phyloP scores from a whole-genome alignment of 2,888 invertebrate genomes.

The Conus canariensis region DNA sequence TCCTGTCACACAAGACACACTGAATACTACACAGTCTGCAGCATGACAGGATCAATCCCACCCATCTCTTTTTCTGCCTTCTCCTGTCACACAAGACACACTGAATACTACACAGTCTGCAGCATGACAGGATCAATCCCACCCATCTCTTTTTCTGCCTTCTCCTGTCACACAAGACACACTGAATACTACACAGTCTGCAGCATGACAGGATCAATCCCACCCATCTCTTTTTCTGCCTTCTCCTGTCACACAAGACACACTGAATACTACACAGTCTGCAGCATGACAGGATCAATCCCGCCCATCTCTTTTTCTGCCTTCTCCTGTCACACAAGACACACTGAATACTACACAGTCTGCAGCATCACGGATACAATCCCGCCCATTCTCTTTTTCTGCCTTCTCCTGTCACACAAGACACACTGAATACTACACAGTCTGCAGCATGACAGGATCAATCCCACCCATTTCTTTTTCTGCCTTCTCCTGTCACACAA shows the following conservation, averaged over 20 bases:
- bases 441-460: slow-evolving; percentile 74
- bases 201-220: slow-evolving; percentile 74
- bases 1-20: background rate
- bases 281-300: slow-evolving; percentile 75
- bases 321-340: slow-evolving; percentile 11
- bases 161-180: background rate
- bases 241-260: slow-evolving; percentile 13
- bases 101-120: slow-evolving; percentile 58
- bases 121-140: slow-evolving; percentile 74
- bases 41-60: slow-evolving; percentile 73
- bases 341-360: slow-evolving; percentile 19
- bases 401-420: slow-evolving; percentile 25
- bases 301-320: slow-evolving; percentile 25
- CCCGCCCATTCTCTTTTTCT: background rate
- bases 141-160: slow-evolving; percentile 28
- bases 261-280: slow-evolving; percentile 53
- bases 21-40: slow-evolving; percentile 52
- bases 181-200: slow-evolving; percentile 48
- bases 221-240: slow-evolving; percentile 25
- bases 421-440: slow-evolving; percentile 35
- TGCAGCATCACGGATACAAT: slow-evolving; percentile 76
- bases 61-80: slow-evolving; percentile 28
- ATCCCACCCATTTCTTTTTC: slow-evolving; percentile 51
- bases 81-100: slow-evolving; percentile 1
- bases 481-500: slow-evolving; percentile 26